Evolutionary conservation across 2,888 invertebrate species (phyloP).

Genomic region (Psylliodes chrysocephalus): DNA sequence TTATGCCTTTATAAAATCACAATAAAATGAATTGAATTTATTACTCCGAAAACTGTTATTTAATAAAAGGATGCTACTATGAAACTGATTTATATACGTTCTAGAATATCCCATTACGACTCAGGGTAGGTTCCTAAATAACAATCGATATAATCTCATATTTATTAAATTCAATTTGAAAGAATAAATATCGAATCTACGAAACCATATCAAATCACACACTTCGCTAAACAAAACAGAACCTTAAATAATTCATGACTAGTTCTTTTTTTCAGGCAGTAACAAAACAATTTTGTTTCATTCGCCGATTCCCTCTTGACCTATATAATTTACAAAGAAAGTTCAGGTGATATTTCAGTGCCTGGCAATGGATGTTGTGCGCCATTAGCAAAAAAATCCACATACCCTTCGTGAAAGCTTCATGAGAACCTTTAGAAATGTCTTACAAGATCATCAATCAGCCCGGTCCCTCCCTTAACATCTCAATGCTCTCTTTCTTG

Average conservation of each 20-base stretch:
- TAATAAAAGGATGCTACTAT: too few species aligned
- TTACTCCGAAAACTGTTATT: too few species aligned
- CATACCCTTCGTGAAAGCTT: conserved; percentile 43
- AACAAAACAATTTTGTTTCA: conserved; percentile 24
- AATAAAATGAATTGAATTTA: too few species aligned
- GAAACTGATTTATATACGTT: too few species aligned
- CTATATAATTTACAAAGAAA: conserved; percentile 38
- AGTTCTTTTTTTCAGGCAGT: conserved; percentile 15
- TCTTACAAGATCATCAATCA: conserved; percentile 45
- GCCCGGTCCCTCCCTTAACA: conserved; percentile 51
- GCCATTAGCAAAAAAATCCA: conserved; percentile 44
- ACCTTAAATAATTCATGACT: conserved; percentile 26
- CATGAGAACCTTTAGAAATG: conserved; percentile 45
- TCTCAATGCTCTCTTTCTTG: conserved; percentile 54
- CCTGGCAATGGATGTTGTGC: conserved; percentile 24
- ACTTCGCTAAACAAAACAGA: conserved; percentile 21
- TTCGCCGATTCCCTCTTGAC: conserved; percentile 25
- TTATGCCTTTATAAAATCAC: too few species aligned
- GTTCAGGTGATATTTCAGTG: conserved; percentile 36
- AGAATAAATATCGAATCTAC: too few species aligned
- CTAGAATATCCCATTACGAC: too few species aligned
- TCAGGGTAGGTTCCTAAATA: too few species aligned
- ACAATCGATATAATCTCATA: too few species aligned
- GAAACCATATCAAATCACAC: conserved; percentile 21
- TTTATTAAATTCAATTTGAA: too few species aligned